Percentiles rank a stretch among this genome's conserved stretches.
Conservation (phyloP, 2,888 invertebrate species). For the Muschampia plurimacula region DNA sequence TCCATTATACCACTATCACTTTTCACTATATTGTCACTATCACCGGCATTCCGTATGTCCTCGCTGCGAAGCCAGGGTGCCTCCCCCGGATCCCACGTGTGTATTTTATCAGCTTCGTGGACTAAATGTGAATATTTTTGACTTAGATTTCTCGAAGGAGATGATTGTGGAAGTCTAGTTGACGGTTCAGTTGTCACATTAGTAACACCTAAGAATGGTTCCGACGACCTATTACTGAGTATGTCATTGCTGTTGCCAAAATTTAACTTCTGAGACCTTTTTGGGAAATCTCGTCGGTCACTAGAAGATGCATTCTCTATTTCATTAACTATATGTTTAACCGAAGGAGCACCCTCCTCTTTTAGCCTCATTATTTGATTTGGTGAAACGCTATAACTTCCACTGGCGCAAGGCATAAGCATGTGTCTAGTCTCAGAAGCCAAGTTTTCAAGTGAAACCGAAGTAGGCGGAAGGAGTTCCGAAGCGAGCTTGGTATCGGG, state of each 20-base stretch:
- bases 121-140: constrained; percentile 62
- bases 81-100: constrained; percentile 90
- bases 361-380: constrained; percentile 95
- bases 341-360: constrained; percentile 85
- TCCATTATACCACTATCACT: constrained; percentile 82
- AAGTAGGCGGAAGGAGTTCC: constrained; percentile 86
- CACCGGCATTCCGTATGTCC: constrained; percentile 62
- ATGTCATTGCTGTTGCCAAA: constrained; percentile 58
- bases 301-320: constrained; percentile 85
- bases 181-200: constrained; percentile 48
- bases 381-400: constrained; percentile 95
- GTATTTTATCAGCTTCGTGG: constrained; percentile 80
- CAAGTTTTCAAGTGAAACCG: constrained; percentile 89
- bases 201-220: constrained; percentile 48
- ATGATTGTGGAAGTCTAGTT: constrained; percentile 54
- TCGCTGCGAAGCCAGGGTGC: constrained; percentile 58
- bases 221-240: constrained; percentile 50
- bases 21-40: constrained; percentile 78
- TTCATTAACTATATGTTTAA: constrained; percentile 90
- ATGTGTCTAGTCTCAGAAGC: constrained; percentile 90
- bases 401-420: constrained; percentile 94
- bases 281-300: constrained; percentile 63
- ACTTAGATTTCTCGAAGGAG: constrained; percentile 63
- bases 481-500: constrained; percentile 88
- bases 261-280: constrained; percentile 62